A percentile compares a stretch with the other conserved stretches of the same genome.
phyloP scores from a whole-genome alignment of 2,113 vertebrate species.

The Triplophysa siluroides region DNA sequence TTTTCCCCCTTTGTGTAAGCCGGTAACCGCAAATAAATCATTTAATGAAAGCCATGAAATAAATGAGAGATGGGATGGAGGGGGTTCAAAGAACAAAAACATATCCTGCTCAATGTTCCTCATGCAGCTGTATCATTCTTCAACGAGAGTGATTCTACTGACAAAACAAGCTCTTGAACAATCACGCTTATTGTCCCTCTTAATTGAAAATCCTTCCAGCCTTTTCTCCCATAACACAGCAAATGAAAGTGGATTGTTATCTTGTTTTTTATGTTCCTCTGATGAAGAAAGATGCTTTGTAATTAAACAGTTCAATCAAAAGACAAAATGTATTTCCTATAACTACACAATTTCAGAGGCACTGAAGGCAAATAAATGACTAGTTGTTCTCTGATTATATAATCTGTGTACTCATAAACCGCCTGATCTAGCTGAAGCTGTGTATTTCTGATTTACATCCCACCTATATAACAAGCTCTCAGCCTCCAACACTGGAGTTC shows the following conservation, averaged over 20 bases:
- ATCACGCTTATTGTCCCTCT: constrained; percentile 44
- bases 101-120: background rate
- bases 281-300: constrained; percentile 14
- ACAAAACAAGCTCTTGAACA: constrained; percentile 45
- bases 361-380: background rate
- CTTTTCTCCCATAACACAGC: constrained; percentile 30
- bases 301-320: constrained; percentile 36
- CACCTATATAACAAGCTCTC: background rate
- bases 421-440: no score
- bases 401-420: no score
- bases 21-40: background rate
- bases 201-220: constrained; percentile 54
- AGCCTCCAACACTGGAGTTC: background rate
- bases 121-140: constrained; percentile 49
- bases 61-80: background rate
- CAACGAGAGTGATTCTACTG: constrained; percentile 50
- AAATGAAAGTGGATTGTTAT: constrained; percentile 43
- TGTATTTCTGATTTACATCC: background rate
- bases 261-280: constrained; percentile 50
- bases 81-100: background rate
- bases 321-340: background rate
- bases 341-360: background rate
- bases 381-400: background rate
- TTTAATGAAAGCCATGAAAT: background rate
- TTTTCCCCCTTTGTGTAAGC: background rate